phyloP scores from a whole-genome alignment of 2,797 vertebrate genomes.

The Bovichtus variegatus region DNA sequence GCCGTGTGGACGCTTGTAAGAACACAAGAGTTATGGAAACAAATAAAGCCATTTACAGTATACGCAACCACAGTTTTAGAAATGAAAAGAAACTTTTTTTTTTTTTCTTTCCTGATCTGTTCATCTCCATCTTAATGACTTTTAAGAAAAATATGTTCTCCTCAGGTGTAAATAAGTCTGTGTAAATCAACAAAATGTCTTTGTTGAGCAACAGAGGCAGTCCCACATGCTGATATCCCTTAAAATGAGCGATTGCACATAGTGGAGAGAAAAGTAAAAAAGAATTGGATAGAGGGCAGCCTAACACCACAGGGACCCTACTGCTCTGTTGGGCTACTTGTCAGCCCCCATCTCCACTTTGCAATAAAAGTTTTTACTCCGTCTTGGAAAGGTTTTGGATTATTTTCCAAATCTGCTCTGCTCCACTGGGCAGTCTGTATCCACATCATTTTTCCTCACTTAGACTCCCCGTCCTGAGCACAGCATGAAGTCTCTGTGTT shows the following conservation, averaged over 20 bases:
- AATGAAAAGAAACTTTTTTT: too few species aligned
- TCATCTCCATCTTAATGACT: neutral
- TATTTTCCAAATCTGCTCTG: too few species aligned
- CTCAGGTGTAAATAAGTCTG: neutral
- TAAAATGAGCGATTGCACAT: constrained; percentile 4
- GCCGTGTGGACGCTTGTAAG: too few species aligned
- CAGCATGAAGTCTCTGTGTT: too few species aligned
- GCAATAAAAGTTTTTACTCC: constrained; percentile 12
- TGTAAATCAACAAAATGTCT: constrained; percentile 5
- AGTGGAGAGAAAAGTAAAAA: neutral
- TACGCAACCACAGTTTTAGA: too few species aligned
- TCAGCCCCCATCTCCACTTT: neutral
- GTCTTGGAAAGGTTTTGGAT: neutral
- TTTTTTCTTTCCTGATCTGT: neutral
- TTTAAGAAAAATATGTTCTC: neutral
- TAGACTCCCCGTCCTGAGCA: too few species aligned
- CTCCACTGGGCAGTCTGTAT: too few species aligned
- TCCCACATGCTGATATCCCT: constrained; percentile 10
- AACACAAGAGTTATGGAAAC: too few species aligned
- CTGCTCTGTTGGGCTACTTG: neutral
- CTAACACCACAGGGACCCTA: neutral
- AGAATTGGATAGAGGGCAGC: neutral
- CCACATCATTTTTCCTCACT: too few species aligned
- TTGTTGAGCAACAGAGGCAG: neutral
- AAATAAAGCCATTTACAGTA: too few species aligned